Evolutionary conservation across 2,888 invertebrate species (phyloP), one percentile per base, ranked within the genome.

Genomic region (Amphipyra berbera): DNA sequence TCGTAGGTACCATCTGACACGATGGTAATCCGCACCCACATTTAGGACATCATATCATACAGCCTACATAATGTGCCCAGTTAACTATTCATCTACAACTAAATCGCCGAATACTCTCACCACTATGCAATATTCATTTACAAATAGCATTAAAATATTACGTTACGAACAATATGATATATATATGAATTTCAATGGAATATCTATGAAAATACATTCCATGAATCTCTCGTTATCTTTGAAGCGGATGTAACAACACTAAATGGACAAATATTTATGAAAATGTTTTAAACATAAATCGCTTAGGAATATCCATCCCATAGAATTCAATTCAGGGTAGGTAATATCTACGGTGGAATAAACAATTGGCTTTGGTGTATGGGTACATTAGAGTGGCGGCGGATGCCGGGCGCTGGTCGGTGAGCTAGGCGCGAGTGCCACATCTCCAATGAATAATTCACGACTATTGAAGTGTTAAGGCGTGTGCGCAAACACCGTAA

Each of bases 391-490:
- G 41, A 49, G 55, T 44, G 14, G 52, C 52, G 44, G 61, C 33
- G 46, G 27, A 53, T 48, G 37, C 15, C 33, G 46, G 27, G 56
- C 53, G 37, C 15, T 13, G 60, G 61, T 21, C 52, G 57, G 45
- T 61, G 73, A 53, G 69, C 68, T 54, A 66, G 76, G 73, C 68
- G 72, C 68, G 76, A 81, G 77, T 76, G 70, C 81, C 82, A 78
- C 78, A 75, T 79, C 55, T 71, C 82, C 80, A 68, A 78, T 94
- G 93, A 94, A 94, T 93, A 76, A 93, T 94, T 93, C 91, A 93
- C 78, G 79, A 82, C 73, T 76, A 79, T 83, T 83, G 83, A 89
- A 89, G 89, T 89, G 89, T 92, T 88, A 84, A 90, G 85, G 83
- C 86, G 86, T 90, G 87, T 88, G 87, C 89, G 82, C 87, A 90